phyloP scores from a whole-genome alignment of 2,797 vertebrate species.

The Potorous gilbertii region DNA sequence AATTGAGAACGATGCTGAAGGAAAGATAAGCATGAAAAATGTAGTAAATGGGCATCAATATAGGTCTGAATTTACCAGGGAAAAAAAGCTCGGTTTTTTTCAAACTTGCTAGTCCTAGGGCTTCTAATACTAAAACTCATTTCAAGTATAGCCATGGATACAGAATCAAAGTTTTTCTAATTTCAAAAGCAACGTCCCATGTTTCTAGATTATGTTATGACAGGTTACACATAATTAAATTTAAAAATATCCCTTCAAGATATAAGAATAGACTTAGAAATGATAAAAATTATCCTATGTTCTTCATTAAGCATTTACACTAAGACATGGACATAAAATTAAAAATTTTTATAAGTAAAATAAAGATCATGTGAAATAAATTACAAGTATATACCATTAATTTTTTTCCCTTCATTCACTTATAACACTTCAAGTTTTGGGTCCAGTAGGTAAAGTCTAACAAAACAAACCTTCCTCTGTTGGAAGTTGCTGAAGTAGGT shows the following conservation, averaged over 20 bases:
- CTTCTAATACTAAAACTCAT: conserved; percentile 47
- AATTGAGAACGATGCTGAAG: conserved; percentile 16
- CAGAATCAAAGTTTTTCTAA: conserved; percentile 22
- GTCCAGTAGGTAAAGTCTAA: conserved; percentile 29
- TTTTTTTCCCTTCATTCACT: conserved; percentile 38
- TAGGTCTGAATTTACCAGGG: conserved; percentile 23
- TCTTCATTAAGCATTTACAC: not conserved
- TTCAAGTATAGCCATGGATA: conserved; percentile 29
- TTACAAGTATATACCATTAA: conserved; percentile 16
- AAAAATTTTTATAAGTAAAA: conserved; percentile 54
- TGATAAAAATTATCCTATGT: conserved; percentile 30
- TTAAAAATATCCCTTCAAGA: conserved; percentile 42
- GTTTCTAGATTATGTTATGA: conserved; percentile 39
- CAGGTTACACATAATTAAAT: conserved; percentile 38
- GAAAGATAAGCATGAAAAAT: conserved; percentile 22
- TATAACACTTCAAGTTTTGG: conserved; percentile 32
- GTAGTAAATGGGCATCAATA: conserved; percentile 41
- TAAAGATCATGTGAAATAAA: conserved; percentile 22
- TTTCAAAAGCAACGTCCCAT: conserved; percentile 49
- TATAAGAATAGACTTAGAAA: conserved; percentile 25
- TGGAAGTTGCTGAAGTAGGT: conserved; percentile 36
- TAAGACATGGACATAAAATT: conserved; percentile 1
- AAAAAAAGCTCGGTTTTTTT: conserved; percentile 50
- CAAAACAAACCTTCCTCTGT: conserved; percentile 30
- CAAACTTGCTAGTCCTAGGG: conserved; percentile 31